These are phyloP conservation scores for Diabrotica balteata DNA, from an alignment of 2,888 invertebrate species.

Conservation along the genomic window DNA sequence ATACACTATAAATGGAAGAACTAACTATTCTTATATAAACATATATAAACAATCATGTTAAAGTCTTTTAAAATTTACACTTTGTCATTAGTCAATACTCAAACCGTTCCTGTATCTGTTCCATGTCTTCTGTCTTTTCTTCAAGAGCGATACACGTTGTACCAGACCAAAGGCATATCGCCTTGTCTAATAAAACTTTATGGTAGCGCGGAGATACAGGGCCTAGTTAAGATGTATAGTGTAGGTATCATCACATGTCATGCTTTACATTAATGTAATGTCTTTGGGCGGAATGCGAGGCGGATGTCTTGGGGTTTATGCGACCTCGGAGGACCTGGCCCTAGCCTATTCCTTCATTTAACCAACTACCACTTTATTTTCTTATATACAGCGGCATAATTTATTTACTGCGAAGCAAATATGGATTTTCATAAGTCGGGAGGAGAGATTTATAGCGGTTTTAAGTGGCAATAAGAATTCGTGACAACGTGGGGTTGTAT, in stretches of 20 bases:
- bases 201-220: conserved; percentile 45
- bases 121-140: not conserved
- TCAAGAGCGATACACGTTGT: conserved; percentile 10
- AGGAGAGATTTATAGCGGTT: not conserved
- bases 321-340: conserved; percentile 28
- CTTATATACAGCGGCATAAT: conserved; percentile 33
- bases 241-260: conserved; percentile 44
- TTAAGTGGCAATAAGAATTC: not conserved
- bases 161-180: conserved; percentile 11
- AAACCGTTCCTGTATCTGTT: conserved; percentile 8
- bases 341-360: conserved; percentile 35
- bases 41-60: too few species aligned
- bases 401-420: conserved; percentile 22
- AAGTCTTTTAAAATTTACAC: too few species aligned
- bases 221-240: conserved; percentile 47
- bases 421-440: conserved; percentile 8
- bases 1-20: too few species aligned
- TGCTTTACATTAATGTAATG: conserved; percentile 48
- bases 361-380: conserved; percentile 38
- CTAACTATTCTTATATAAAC: too few species aligned
- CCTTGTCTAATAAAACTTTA: conserved; percentile 48
- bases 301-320: conserved; percentile 25
- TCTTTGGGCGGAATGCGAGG: conserved; percentile 29
- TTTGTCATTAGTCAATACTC: not conserved
- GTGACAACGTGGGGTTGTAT: not conserved